Percentiles rank a stretch among this genome's conserved stretches.
Evolutionary conservation across 2,113 vertebrate species (phyloP).

Genomic region (Aptenodytes forsteri): DNA sequence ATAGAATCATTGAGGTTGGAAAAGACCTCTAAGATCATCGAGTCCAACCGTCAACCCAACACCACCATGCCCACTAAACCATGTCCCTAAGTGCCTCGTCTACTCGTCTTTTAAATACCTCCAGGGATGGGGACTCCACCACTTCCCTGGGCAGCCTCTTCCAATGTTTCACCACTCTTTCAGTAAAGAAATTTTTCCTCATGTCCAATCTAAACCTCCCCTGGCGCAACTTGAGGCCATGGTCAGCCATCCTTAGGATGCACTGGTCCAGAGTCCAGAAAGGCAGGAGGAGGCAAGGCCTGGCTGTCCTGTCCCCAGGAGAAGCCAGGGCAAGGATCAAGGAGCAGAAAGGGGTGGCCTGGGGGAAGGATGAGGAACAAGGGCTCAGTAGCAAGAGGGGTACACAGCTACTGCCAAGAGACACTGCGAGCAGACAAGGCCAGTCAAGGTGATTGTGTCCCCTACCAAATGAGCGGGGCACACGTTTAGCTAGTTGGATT

Average conservation of each 20-base stretch:
- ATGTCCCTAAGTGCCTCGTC: no score
- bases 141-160: no score
- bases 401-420: not conserved
- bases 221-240: no score
- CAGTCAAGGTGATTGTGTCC: fast-evolving
- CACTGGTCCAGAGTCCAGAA: not conserved
- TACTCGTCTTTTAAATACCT: no score
- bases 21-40: no score
- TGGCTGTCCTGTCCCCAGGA: not conserved
- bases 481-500: not conserved
- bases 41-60: no score
- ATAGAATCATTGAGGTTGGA: no score
- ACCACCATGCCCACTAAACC: no score
- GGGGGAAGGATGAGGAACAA: not conserved
- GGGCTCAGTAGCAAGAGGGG: not conserved
- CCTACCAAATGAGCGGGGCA: not conserved
- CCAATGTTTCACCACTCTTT: no score
- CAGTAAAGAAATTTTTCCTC: no score
- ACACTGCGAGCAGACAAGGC: not conserved
- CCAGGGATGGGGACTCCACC: no score
- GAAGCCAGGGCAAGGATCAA: not conserved
- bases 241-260: not conserved
- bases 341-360: not conserved
- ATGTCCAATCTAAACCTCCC: no score
- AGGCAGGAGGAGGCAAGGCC: not conserved